phyloP scores from a whole-genome alignment of 2,113 vertebrate genomes.

The Tetrax tetrax region DNA sequence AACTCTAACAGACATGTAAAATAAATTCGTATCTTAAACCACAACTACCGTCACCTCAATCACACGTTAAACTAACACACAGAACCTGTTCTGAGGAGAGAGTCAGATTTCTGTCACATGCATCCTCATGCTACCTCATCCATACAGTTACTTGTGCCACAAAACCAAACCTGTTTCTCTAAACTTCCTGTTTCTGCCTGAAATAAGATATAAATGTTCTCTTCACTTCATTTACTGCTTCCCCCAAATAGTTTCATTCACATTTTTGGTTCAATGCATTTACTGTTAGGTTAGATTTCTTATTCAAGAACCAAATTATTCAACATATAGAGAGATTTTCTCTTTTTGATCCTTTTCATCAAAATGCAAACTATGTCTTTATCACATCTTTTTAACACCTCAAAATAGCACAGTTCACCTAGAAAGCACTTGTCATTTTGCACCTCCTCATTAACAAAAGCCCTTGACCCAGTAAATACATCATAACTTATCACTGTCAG shows the following conservation, averaged over 20 bases:
- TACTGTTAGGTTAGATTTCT: not conserved
- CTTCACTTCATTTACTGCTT: not conserved
- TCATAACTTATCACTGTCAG: not conserved
- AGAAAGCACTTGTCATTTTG: not conserved
- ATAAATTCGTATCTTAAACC: not conserved
- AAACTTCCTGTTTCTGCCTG: not conserved
- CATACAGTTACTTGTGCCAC: not conserved
- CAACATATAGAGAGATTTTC: not conserved
- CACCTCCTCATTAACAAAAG: not conserved
- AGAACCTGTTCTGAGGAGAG: not conserved
- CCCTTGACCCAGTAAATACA: not conserved
- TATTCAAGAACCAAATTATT: not conserved
- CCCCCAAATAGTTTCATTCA: not conserved
- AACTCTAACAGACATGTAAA: accelerated
- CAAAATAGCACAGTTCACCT: not conserved
- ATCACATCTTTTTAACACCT: not conserved
- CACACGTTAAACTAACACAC: not conserved
- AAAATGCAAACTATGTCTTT: not conserved
- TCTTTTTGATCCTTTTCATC: not conserved
- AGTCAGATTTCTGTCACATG: not conserved
- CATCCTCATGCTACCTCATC: not conserved
- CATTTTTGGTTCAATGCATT: not conserved
- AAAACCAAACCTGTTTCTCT: not conserved
- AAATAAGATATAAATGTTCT: not conserved
- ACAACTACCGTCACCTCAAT: not conserved